A percentile compares a stretch with the other conserved stretches of the same genome.
Conservation (phyloP, 1,140 invertebrate genomes). For the Archegozetes longisetosus region DNA sequence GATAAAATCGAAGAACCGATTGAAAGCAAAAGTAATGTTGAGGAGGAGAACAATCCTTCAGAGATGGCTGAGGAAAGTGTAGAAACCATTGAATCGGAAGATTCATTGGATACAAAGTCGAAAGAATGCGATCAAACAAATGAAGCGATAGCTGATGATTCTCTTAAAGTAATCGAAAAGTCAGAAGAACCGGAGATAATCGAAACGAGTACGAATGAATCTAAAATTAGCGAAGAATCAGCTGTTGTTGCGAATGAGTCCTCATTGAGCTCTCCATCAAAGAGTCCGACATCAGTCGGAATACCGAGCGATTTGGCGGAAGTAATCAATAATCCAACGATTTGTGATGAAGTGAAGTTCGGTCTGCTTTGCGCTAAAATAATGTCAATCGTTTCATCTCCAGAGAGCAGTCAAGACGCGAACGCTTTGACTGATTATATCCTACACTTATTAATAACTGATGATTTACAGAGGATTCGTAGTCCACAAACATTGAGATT, state of each 20-base stretch:
- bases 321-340: constrained; percentile 2
- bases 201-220: too few species aligned
- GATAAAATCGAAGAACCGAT: too few species aligned
- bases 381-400: background rate
- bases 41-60: too few species aligned
- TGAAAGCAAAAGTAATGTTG: too few species aligned
- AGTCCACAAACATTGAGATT: constrained; percentile 5
- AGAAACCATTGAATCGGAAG: too few species aligned
- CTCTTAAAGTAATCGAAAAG: too few species aligned
- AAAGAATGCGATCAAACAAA: too few species aligned
- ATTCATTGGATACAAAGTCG: too few species aligned
- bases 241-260: background rate
- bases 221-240: background rate
- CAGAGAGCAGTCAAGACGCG: constrained; percentile 3
- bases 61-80: too few species aligned
- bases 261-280: background rate
- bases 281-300: background rate
- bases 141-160: too few species aligned
- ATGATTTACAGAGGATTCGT: constrained; percentile 14
- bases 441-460: constrained; percentile 12
- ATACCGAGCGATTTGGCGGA: constrained; percentile 3
- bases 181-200: too few species aligned
- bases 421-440: constrained; percentile 13
- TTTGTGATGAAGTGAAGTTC: constrained; percentile 11
- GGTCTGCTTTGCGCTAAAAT: constrained; percentile 8